Conservation (phyloP, 2,797 vertebrate genomes). For the Coilia nasus region DNA sequence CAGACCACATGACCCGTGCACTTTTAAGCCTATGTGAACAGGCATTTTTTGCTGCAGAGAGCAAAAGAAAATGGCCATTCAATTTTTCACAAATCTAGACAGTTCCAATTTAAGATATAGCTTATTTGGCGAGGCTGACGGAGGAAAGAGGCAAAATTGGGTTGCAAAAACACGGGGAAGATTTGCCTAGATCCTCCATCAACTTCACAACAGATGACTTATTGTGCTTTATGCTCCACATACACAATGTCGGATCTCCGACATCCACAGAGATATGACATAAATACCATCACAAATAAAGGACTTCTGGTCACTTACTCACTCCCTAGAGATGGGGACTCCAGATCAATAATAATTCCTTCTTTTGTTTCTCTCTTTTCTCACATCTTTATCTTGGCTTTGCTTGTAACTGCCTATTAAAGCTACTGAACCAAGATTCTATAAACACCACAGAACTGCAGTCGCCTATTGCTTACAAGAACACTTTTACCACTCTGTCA, state of each 20-base stretch:
- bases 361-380: not conserved
- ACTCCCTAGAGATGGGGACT: not conserved
- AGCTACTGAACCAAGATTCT: not conserved
- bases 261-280: not conserved
- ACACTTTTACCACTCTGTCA: not conserved
- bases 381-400: not conserved
- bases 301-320: not conserved
- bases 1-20: constrained; percentile 42
- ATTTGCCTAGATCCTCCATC: not conserved
- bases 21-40: constrained; percentile 34
- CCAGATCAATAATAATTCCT: not conserved
- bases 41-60: constrained; percentile 50
- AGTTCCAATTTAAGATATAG: constrained; percentile 57
- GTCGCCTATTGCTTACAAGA: not conserved
- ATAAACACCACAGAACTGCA: not conserved
- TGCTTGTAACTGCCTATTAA: not conserved
- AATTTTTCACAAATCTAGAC: constrained; percentile 43
- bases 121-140: constrained; percentile 40
- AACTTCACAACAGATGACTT: not conserved
- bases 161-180: not conserved
- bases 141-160: not conserved
- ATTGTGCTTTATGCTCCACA: not conserved
- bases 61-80: constrained; percentile 42
- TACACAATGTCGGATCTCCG: not conserved
- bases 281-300: not conserved